These are phyloP conservation scores for Mustelus asterias DNA, from an alignment of 2,113 vertebrate species.

Conservation along the genomic window DNA sequence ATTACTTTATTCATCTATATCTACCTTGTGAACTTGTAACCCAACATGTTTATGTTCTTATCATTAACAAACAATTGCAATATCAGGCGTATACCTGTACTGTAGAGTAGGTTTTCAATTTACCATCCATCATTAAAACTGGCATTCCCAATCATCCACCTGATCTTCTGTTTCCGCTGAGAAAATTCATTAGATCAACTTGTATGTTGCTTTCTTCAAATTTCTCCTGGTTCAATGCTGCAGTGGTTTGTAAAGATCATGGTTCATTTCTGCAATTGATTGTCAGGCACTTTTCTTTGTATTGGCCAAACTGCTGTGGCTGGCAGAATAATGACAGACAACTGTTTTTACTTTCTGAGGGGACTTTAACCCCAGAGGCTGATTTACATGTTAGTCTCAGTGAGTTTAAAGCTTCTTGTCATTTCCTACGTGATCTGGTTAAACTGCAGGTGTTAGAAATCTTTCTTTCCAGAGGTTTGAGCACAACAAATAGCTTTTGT, in stretches of 20 bases:
- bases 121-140: neutral
- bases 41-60: neutral
- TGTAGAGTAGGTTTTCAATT: neutral
- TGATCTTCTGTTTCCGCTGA: neutral
- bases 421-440: neutral
- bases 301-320: neutral
- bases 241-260: neutral
- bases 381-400: neutral
- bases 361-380: neutral
- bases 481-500: neutral
- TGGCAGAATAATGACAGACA: neutral
- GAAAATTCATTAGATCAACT: neutral
- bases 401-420: neutral
- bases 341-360: neutral
- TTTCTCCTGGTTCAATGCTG: neutral
- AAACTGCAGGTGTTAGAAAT: neutral
- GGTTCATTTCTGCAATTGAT: conserved; percentile 2
- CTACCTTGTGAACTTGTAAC: neutral
- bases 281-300: neutral
- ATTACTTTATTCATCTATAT: neutral
- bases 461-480: neutral
- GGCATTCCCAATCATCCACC: neutral
- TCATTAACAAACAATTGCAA: neutral
- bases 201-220: neutral
- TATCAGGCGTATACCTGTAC: neutral